Conservation (phyloP, 2,113 vertebrate species). For the Eonycteris spelaea region DNA sequence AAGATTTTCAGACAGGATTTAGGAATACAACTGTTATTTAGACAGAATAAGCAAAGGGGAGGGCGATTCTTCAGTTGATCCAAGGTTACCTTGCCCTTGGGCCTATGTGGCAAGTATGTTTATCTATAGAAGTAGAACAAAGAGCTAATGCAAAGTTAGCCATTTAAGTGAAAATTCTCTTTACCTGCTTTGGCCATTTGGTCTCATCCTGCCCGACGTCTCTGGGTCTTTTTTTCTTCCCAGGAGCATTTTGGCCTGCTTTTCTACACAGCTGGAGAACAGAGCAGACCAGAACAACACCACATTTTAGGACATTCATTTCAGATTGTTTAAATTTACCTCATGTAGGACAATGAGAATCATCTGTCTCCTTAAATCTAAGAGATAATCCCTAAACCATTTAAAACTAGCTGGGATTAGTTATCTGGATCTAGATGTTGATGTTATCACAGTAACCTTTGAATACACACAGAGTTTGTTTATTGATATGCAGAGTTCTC, state of each 20-base stretch:
- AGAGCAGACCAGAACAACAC: conserved; percentile 8
- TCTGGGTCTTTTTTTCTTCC: not conserved
- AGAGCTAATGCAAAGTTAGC: too few relatives aligned
- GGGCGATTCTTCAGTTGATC: too few relatives aligned
- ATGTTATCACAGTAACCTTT: conserved; percentile 11
- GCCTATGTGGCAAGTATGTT: too few relatives aligned
- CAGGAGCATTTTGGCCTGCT: not conserved
- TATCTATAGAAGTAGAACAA: too few relatives aligned
- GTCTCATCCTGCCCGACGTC: not conserved
- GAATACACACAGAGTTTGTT: conserved; percentile 46
- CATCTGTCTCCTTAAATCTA: conserved; percentile 10
- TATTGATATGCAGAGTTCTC: conserved; percentile 41
- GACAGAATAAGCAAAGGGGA: too few relatives aligned
- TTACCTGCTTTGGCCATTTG: not conserved
- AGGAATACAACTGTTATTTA: too few relatives aligned
- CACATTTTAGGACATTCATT: conserved; percentile 41
- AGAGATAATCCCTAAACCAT: not conserved
- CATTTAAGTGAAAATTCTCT: too few relatives aligned
- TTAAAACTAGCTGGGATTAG: conserved; percentile 19
- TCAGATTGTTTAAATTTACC: conserved; percentile 43
- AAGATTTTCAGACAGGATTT: too few relatives aligned
- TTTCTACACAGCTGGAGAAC: conserved; percentile 10
- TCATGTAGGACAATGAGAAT: conserved; percentile 26
- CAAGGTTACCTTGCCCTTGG: too few relatives aligned
- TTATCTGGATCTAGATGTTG: not conserved